These are phyloP conservation scores for Diadumene lineata DNA, from an alignment of 92 coral and sea anemone species.

Conservation along the genomic window DNA sequence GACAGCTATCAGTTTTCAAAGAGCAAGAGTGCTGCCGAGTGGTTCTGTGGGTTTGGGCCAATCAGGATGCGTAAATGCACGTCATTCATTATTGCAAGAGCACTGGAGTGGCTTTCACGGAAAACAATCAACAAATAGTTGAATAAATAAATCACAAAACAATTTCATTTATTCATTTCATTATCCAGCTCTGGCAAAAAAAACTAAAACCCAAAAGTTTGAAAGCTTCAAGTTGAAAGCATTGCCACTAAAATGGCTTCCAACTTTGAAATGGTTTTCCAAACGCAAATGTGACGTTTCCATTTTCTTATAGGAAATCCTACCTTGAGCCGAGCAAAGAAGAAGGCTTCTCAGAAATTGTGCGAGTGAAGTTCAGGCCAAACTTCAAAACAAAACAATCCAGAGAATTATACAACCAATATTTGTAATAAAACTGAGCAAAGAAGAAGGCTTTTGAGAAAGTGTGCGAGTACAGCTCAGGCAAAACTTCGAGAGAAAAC, in stretches of 20 bases:
- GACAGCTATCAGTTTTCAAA: not conserved
- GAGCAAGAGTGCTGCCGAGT: not conserved
- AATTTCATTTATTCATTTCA: too few species aligned
- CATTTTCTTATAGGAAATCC: constrained; percentile 56
- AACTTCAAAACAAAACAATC: constrained; percentile 57
- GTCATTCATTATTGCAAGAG: not conserved
- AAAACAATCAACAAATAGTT: not conserved
- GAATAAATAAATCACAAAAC: not conserved
- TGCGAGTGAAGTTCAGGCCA: constrained; percentile 77
- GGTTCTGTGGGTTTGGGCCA: not conserved
- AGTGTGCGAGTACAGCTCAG: too few species aligned
- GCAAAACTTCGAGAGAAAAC: too few species aligned
- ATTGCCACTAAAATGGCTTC: too few species aligned
- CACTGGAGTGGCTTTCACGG: not conserved
- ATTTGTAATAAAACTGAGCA: constrained; percentile 29
- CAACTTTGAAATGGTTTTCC: not conserved
- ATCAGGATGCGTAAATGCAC: not conserved
- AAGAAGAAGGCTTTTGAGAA: too few species aligned
- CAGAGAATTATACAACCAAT: constrained; percentile 78
- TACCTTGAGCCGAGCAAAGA: constrained; percentile 68
- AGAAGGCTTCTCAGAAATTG: constrained; percentile 86
- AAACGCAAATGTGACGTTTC: not conserved
- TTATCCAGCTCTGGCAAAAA: too few species aligned
- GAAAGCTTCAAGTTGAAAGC: too few species aligned
- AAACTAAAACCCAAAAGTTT: too few species aligned